Conservation (phyloP, 2,888 invertebrate species). For the Tipula unca region DNA sequence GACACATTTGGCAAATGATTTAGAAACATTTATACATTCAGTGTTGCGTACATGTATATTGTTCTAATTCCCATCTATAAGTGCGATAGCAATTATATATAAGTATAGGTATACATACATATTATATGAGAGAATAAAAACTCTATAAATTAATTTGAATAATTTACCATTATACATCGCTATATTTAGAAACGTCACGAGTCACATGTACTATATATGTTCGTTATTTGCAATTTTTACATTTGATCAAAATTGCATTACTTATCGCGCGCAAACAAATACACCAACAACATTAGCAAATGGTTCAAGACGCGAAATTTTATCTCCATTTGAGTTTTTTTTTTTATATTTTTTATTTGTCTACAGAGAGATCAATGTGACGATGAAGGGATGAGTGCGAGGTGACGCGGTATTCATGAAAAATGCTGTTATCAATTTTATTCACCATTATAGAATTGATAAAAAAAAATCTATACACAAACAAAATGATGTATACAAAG, state of each 20-base stretch:
- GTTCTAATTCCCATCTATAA: too few species aligned
- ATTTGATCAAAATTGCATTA: not conserved
- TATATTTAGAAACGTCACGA: too few species aligned
- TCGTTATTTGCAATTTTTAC: not conserved
- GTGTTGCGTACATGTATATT: too few species aligned
- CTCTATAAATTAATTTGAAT: too few species aligned
- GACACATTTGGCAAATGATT: too few species aligned
- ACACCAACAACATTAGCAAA: not conserved
- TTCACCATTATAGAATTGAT: constrained; percentile 3
- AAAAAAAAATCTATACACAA: not conserved
- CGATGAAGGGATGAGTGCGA: not conserved
- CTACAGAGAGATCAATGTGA: not conserved
- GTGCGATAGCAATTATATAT: too few species aligned
- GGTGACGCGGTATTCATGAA: not conserved
- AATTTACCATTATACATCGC: too few species aligned
- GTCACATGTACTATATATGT: too few species aligned
- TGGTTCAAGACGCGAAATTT: not conserved
- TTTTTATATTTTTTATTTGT: not conserved
- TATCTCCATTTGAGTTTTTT: not conserved
- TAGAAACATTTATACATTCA: too few species aligned
- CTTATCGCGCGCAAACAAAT: not conserved
- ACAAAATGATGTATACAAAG: not conserved
- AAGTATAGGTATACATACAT: too few species aligned
- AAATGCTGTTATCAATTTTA: not conserved
- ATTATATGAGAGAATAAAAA: too few species aligned